phyloP scores from a whole-genome alignment of 2,888 invertebrate genomes.

The Drosophila dives region DNA sequence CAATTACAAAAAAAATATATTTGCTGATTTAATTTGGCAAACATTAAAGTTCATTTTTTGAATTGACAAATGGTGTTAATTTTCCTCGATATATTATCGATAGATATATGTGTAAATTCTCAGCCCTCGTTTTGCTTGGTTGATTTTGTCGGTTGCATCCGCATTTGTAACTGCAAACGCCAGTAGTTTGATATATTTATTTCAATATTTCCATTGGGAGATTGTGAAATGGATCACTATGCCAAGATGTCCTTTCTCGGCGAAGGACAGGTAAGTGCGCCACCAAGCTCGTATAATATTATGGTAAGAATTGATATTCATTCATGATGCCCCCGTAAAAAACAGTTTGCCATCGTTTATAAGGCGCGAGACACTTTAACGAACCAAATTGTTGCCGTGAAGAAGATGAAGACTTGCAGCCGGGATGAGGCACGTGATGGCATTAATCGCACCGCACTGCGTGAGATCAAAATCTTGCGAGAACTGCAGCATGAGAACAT shows the following conservation, averaged over 20 bases:
- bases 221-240: slow-evolving; percentile 87
- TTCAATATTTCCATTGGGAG: slow-evolving; percentile 57
- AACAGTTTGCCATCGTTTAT: slow-evolving; percentile 98
- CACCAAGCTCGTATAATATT: neutral
- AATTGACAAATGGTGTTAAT: neutral
- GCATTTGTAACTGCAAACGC: neutral
- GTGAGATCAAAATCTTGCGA: slow-evolving; percentile 99
- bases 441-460: slow-evolving; percentile 97
- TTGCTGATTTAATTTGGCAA: neutral
- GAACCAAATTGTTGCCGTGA: slow-evolving; percentile 97
- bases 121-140: slow-evolving; percentile 1
- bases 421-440: slow-evolving; percentile 98
- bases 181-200: neutral
- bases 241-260: slow-evolving; percentile 99
- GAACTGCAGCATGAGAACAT: slow-evolving; percentile 97
- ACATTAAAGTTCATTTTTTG: neutral
- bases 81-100: slow-evolving; percentile 1
- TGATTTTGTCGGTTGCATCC: slow-evolving; percentile 4
- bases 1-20: neutral
- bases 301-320: neutral
- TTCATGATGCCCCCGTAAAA: neutral
- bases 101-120: neutral
- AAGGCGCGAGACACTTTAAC: slow-evolving; percentile 96
- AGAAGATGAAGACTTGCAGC: slow-evolving; percentile 99
- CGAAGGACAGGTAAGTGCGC: slow-evolving; percentile 94